These are phyloP conservation scores for Aleiodes leptofemur DNA, from an alignment of 2,888 invertebrate genomes.

Conservation along the genomic window DNA sequence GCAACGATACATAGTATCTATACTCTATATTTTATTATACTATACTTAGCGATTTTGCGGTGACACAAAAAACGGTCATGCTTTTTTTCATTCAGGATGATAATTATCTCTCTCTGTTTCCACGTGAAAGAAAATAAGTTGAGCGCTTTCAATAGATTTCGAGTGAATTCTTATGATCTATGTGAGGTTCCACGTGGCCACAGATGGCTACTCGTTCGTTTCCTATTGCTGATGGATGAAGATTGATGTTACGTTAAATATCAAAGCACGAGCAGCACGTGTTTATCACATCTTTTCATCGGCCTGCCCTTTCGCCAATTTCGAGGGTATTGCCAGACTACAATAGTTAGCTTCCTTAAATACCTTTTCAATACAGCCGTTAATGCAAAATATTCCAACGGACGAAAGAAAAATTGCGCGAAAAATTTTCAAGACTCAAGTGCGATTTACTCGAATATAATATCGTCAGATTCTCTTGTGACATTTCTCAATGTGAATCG, in stretches of 20 bases:
- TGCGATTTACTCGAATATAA: background rate
- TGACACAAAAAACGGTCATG: no score
- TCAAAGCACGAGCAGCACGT: conserved; percentile 19
- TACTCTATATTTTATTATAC: no score
- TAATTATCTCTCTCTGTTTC: background rate
- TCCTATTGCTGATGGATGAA: conserved; percentile 69
- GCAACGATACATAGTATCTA: no score
- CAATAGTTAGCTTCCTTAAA: background rate
- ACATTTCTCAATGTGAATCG: conserved; percentile 9
- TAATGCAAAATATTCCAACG: background rate
- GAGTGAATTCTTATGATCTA: conserved; percentile 13
- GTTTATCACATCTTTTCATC: conserved; percentile 6
- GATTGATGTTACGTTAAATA: conserved; percentile 65
- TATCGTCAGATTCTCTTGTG: conserved; percentile 5
- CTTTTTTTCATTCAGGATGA: no score
- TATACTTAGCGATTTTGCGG: no score
- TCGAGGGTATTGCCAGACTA: conserved; percentile 7
- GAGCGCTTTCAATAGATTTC: background rate
- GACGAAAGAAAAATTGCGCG: background rate
- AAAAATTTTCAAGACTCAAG: background rate
- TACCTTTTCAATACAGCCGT: no score
- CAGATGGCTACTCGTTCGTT: conserved; percentile 26
- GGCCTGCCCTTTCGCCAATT: conserved; percentile 1
- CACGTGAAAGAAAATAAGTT: background rate
- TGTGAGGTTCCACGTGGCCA: conserved; percentile 12